These are phyloP conservation scores for Amblyjoppa proteus DNA, from an alignment of 2,888 invertebrate genomes.

Conservation along the genomic window DNA sequence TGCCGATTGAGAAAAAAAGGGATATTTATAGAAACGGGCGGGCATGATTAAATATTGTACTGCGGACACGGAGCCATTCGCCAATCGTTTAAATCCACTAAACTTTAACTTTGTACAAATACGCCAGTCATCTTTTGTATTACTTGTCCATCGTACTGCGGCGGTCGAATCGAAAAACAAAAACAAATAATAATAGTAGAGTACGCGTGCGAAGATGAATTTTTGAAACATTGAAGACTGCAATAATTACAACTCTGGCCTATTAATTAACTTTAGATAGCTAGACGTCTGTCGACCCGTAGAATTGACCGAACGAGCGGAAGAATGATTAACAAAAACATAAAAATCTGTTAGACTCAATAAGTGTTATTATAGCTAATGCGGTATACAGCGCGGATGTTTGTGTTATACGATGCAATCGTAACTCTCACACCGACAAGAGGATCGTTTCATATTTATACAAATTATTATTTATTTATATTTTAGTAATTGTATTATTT, in stretches of 20 bases:
- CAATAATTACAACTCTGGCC: conserved; percentile 83
- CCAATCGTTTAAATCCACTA: conserved; percentile 35
- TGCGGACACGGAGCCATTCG: conserved; percentile 36
- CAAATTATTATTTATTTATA: conserved; percentile 70
- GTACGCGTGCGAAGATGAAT: conserved; percentile 48
- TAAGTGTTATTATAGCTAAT: conserved; percentile 39
- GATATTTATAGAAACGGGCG: conserved; percentile 5
- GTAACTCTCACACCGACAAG: conserved; percentile 39
- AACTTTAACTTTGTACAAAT: conserved; percentile 62
- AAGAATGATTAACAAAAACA: conserved; percentile 39
- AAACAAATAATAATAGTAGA: conserved; percentile 46
- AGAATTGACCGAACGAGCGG: conserved; percentile 26
- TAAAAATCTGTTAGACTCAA: conserved; percentile 49
- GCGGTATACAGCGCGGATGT: conserved; percentile 32
- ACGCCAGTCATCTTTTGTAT: conserved; percentile 64
- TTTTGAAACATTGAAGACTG: conserved; percentile 81
- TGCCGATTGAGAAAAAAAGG: not conserved
- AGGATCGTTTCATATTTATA: conserved; percentile 64
- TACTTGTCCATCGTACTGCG: conserved; percentile 40
- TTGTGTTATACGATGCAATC: conserved; percentile 25
- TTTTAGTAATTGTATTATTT: conserved; percentile 58
- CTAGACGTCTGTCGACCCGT: conserved; percentile 52
- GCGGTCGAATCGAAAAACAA: conserved; percentile 15
- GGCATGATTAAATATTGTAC: conserved; percentile 42
- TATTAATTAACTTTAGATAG: conserved; percentile 71